Base-by-base conservation (phyloP, 2,113 vertebrate genomes). In the Elephantulus edwardii region DNA sequence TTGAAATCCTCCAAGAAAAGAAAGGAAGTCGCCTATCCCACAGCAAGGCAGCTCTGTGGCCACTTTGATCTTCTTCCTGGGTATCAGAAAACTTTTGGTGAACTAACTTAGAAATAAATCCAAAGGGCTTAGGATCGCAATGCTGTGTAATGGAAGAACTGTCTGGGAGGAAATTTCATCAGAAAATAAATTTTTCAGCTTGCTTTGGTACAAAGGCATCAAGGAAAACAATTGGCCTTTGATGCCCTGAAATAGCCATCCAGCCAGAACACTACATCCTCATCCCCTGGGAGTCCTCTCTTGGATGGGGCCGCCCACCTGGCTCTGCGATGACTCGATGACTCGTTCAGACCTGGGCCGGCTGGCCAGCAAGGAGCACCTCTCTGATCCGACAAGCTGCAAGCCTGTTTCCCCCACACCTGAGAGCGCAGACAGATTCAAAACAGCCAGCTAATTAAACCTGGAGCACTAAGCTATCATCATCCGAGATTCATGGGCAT, bases 391-490 rank as follows among this genome's bases (percentile, higher is more conserved):
- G 44, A 64, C 60, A 83, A 93, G 91, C 95, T 93, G 81, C 60
- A 93, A 94, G 38, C 10, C 92, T 94, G 79, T 86, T 91, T 91
- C 54, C 11, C 89, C 79, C 92, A 84, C 72, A 92, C 72, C 84
- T 76, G 20, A 1, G n/a, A 89, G 30, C 72, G 90, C 76, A 94
- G 86, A 95, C 79, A 46, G 89, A 91, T 74, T 93, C 70, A 77
- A 2, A 92, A 95, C 90, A 96, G 89, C 30, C 19, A 91, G 78
- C 64, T 95, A 75, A 77, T 96, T 66, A 96, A 82, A 95, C 92
- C 79, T 94, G 35, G 72, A 93, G 90, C 91, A 90, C 42, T 76
- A 90, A 95, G 81, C 54, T 89, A 77, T 86, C 35, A 46, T 94
- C 91, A 94, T 54, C 72, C 17, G 9, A 95, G 93, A 95, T 95